Percentiles rank a stretch among this genome's conserved stretches.
Evolutionary conservation across 2,797 vertebrate genomes (phyloP).

Genomic region (Delichon dasypus): DNA sequence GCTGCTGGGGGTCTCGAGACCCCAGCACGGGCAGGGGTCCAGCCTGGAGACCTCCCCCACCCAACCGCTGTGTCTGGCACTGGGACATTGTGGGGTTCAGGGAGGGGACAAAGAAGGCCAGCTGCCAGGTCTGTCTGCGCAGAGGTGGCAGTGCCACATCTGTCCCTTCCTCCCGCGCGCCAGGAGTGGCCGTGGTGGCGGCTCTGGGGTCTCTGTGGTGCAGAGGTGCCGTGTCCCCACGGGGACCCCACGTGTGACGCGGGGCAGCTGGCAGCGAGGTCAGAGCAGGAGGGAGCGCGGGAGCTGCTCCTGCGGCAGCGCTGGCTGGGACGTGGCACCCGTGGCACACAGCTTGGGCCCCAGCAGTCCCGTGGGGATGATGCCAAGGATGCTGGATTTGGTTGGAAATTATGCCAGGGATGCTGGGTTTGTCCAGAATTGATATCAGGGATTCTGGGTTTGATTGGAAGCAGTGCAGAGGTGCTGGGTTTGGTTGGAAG

Average conservation of each 20-base stretch:
- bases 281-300: accelerated
- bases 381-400: too few relatives aligned
- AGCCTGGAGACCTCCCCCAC: background rate
- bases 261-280: accelerated
- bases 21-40: background rate
- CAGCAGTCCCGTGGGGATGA: too few relatives aligned
- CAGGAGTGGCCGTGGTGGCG: background rate
- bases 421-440: accelerated
- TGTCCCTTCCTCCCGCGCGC: background rate
- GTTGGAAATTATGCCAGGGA: accelerated
- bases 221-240: accelerated
- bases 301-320: background rate
- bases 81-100: accelerated
- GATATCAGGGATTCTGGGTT: too few relatives aligned
- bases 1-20: accelerated
- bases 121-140: background rate
- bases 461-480: too few relatives aligned
- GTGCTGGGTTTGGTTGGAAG: background rate
- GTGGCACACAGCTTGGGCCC: accelerated
- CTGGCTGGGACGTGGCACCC: accelerated
- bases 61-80: accelerated
- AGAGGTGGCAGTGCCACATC: background rate
- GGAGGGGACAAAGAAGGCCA: accelerated
- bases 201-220: accelerated
- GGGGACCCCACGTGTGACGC: accelerated